A percentile compares a stretch with the other conserved stretches of the same genome.
These are phyloP conservation scores for Dipodomys stephensi DNA, from an alignment of 2,113 vertebrate species.

Conservation along the genomic window DNA sequence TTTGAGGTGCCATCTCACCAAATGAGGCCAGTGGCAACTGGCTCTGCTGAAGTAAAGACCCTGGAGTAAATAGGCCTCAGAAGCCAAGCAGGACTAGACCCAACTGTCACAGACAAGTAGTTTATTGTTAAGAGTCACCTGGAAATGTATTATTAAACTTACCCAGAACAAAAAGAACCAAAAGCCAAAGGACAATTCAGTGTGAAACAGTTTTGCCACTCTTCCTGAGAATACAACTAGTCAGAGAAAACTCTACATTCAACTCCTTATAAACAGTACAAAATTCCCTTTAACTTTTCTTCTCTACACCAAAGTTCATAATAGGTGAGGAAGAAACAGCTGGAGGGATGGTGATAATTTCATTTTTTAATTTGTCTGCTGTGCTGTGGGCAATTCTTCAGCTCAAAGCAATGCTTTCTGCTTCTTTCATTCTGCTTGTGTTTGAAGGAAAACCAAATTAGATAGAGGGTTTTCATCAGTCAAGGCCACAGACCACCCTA, in stretches of 20 bases:
- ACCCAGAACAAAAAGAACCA: neutral
- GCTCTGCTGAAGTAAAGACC: neutral
- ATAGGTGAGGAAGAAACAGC: conserved; percentile 26
- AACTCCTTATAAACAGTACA: neutral
- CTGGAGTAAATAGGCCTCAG: neutral
- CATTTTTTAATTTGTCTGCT: conserved; percentile 57
- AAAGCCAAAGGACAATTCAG: neutral
- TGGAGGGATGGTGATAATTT: conserved; percentile 57
- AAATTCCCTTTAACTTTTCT: conserved; percentile 43
- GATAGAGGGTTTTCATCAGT: conserved; percentile 28
- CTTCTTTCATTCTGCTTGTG: conserved; percentile 24
- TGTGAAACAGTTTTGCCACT: neutral
- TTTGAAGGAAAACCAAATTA: conserved; percentile 52
- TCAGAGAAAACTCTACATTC: neutral
- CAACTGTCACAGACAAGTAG: neutral
- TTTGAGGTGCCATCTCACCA: neutral
- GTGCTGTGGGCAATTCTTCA: conserved; percentile 11
- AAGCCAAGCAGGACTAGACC: neutral
- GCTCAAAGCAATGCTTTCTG: conserved; percentile 4
- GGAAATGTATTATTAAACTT: neutral
- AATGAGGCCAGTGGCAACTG: neutral
- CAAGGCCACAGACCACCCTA: conserved; percentile 11
- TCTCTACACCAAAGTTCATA: conserved; percentile 23
- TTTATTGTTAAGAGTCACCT: neutral
- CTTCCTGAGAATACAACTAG: neutral